These are phyloP conservation scores for Germaria angustata DNA, from an alignment of 2,888 invertebrate genomes.

Conservation along the genomic window DNA sequence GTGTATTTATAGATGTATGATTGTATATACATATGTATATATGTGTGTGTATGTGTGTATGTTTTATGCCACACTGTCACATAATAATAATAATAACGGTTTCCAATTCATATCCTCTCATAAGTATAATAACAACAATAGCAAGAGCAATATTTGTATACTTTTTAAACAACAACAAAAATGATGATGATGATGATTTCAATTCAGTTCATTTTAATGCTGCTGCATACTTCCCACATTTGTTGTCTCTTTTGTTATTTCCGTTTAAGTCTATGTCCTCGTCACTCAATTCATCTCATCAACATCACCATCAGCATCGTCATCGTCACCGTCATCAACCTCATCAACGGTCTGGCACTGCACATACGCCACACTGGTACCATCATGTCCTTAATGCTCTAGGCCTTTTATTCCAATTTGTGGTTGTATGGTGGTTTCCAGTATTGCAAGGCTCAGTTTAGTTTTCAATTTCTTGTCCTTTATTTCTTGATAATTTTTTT, in stretches of 20 bases:
- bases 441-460: conserved; percentile 53
- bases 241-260: conserved; percentile 66
- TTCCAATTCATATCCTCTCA: conserved; percentile 55
- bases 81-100: conserved; percentile 42
- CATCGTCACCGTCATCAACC: too few species aligned
- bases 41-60: background rate
- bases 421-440: conserved; percentile 58
- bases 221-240: conserved; percentile 39
- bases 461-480: conserved; percentile 31
- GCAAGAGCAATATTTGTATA: conserved; percentile 1
- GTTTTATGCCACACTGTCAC: background rate
- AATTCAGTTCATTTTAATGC: conserved; percentile 33
- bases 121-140: conserved; percentile 27
- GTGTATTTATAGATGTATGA: background rate
- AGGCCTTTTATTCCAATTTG: conserved; percentile 66
- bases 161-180: background rate
- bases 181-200: conserved; percentile 39
- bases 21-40: background rate
- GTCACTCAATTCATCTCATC: too few species aligned
- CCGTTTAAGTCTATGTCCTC: conserved; percentile 51
- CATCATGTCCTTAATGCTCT: conserved; percentile 58
- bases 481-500: background rate
- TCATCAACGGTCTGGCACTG: conserved; percentile 14
- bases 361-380: background rate
- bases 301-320: too few species aligned